These are phyloP conservation scores for Cryptocheilus praepositus DNA, from an alignment of 2,888 invertebrate species.

Conservation along the genomic window DNA sequence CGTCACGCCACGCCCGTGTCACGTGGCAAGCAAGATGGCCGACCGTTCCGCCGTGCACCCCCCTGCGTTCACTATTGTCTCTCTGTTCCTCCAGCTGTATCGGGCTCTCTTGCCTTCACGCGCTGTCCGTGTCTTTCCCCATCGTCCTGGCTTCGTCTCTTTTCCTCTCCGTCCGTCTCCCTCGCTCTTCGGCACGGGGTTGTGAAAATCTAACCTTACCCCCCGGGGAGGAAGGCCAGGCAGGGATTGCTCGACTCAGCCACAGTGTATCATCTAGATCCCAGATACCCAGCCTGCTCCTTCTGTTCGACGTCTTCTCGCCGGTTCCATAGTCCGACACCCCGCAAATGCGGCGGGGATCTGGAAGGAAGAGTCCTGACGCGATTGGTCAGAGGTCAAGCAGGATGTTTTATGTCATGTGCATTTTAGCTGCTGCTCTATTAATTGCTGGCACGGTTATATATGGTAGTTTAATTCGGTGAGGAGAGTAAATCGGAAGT, in stretches of 20 bases:
- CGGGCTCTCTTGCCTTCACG: conserved; percentile 9
- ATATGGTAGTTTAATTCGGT: too few species aligned
- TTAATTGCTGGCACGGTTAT: too few species aligned
- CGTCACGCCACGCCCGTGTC: conserved; percentile 73
- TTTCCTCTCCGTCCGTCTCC: conserved; percentile 23
- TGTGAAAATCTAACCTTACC: conserved; percentile 4
- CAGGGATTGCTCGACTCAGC: conserved; percentile 8
- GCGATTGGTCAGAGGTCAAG: too few species aligned
- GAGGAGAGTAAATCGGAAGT: too few species aligned
- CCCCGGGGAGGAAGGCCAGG: background rate
- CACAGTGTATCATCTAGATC: conserved; percentile 22
- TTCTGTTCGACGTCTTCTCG: background rate
- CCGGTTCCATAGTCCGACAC: too few species aligned
- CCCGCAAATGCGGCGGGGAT: too few species aligned
- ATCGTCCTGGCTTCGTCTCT: conserved; percentile 20
- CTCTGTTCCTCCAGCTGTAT: conserved; percentile 13
- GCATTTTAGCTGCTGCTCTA: too few species aligned
- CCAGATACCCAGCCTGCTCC: conserved; percentile 13
- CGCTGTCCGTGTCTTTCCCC: conserved; percentile 16
- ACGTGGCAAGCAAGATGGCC: conserved; percentile 70
- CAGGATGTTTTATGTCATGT: too few species aligned
- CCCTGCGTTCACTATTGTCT: conserved; percentile 25
- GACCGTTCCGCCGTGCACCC: conserved; percentile 40
- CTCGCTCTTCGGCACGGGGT: background rate
- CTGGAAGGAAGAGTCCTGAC: too few species aligned